Conservation (phyloP, 2,113 vertebrate genomes). For the Tylochromis polylepis region DNA sequence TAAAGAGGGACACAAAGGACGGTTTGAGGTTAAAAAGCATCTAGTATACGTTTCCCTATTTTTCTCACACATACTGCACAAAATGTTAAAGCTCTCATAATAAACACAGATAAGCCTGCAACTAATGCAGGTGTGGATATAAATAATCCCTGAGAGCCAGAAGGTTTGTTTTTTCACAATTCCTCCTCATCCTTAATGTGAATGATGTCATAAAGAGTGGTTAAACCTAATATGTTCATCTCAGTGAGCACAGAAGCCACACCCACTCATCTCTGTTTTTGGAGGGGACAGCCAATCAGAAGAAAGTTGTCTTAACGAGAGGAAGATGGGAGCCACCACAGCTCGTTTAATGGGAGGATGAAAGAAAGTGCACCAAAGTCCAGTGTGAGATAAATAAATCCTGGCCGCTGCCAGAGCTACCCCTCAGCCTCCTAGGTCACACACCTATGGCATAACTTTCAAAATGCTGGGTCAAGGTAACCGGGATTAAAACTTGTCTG, state of each 20-base stretch:
- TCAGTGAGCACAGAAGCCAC: neutral
- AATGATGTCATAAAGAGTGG: neutral
- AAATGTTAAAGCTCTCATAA: neutral
- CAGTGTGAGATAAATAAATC: neutral
- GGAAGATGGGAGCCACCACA: neutral
- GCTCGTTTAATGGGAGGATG: neutral
- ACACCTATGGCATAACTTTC: neutral
- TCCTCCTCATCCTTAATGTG: neutral
- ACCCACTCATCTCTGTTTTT: neutral
- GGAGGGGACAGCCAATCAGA: neutral
- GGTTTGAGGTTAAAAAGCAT: neutral
- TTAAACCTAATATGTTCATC: fast-evolving
- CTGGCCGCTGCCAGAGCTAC: fast-evolving
- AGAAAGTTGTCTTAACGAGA: neutral
- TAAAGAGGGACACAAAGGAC: neutral
- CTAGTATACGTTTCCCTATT: neutral
- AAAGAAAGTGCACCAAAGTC: neutral
- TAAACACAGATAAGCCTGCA: neutral
- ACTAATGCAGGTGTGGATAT: neutral
- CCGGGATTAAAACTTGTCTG: neutral
- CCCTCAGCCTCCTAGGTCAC: neutral
- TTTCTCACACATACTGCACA: neutral
- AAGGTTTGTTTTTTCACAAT: neutral
- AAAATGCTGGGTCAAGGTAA: neutral
- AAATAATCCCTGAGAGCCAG: fast-evolving